Conservation (phyloP, 2,797 vertebrate species). For the Enteromius paludinosus region DNA sequence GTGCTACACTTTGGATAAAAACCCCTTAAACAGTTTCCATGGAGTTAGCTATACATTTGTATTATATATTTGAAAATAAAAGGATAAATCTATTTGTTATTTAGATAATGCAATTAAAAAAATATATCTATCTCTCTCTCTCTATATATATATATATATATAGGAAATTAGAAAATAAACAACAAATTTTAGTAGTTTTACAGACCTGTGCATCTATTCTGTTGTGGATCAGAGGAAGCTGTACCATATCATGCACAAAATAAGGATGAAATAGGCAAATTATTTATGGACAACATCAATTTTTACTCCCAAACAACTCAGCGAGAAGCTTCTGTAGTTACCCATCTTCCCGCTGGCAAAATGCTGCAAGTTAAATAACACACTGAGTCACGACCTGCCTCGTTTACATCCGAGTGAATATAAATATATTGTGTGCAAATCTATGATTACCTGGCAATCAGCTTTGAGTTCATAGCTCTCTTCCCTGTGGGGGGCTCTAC, state of each 20-base stretch:
- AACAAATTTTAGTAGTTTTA: neutral
- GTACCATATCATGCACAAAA: slow-evolving; percentile 1
- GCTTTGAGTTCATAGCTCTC: slow-evolving; percentile 33
- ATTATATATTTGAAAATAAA: neutral
- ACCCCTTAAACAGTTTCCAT: too few relatives aligned
- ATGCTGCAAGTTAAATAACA: slow-evolving; percentile 32
- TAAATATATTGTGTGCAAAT: slow-evolving; percentile 28
- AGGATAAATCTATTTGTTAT: neutral
- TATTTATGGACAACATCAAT: neutral
- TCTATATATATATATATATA: neutral
- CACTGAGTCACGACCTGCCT: neutral
- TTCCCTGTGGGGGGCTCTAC: slow-evolving; percentile 29
- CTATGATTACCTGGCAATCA: slow-evolving; percentile 50
- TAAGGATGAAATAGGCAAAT: slow-evolving; percentile 6
- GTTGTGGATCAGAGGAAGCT: neutral
- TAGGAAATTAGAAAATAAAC: neutral
- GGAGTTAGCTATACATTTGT: neutral
- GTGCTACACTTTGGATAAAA: neutral
- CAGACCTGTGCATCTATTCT: neutral
- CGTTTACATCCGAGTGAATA: slow-evolving; percentile 16
- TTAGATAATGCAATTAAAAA: neutral
- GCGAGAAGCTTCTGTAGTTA: neutral
- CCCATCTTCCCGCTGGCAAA: slow-evolving; percentile 26
- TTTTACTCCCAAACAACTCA: slow-evolving; percentile 2
- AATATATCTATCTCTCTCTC: too few relatives aligned